These are phyloP conservation scores for Folsomia manolachei DNA, from an alignment of 2,888 invertebrate species.

Conservation along the genomic window DNA sequence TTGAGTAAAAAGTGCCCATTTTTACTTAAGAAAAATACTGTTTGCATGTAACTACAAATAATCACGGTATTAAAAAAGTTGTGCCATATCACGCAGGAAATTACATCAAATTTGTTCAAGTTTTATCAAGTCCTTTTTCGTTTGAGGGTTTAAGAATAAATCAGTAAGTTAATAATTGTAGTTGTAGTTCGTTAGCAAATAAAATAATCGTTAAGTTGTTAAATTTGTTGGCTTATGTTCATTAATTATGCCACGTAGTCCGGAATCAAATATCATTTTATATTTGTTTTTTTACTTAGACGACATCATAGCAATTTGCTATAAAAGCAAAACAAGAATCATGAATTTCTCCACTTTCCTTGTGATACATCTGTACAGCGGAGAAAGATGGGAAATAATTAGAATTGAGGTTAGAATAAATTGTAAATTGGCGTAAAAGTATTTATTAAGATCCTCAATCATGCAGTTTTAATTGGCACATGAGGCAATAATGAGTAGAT, in stretches of 20 bases:
- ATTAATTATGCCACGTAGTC: not conserved
- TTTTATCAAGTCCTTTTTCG: not conserved
- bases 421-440: too few relatives aligned
- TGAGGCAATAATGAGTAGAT: not conserved
- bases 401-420: not conserved
- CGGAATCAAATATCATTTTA: not conserved
- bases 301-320: too few relatives aligned
- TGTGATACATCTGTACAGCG: not conserved
- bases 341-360: not conserved
- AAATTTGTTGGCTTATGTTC: too few relatives aligned
- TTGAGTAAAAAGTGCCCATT: not conserved
- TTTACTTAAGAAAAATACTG: not conserved
- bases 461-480: not conserved
- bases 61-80: not conserved
- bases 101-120: not conserved
- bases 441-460: not conserved
- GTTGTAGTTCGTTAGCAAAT: not conserved
- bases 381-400: not conserved
- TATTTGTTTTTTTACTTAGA: too few relatives aligned
- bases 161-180: not conserved
- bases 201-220: not conserved
- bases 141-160: not conserved
- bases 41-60: not conserved
- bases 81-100: not conserved
- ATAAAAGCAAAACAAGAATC: too few relatives aligned